phyloP scores from a whole-genome alignment of 1,140 invertebrate species.

The Pantala flavescens region DNA sequence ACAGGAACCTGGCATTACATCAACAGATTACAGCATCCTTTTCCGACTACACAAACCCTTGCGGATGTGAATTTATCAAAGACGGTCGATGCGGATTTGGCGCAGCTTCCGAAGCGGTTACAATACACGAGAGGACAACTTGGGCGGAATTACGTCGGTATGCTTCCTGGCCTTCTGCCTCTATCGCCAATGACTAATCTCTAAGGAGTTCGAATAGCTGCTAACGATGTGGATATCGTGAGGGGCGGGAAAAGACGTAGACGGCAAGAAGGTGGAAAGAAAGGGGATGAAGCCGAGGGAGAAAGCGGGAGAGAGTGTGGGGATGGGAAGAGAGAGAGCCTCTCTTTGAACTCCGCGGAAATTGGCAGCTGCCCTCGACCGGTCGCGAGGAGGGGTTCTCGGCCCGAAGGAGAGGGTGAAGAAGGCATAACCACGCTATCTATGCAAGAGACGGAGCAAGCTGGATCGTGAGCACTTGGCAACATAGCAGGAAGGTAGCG shows the following conservation, averaged over 20 bases:
- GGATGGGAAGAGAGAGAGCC: background rate
- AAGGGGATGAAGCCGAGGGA: background rate
- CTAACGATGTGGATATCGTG: background rate
- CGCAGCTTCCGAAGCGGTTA: no score
- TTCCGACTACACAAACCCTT: no score
- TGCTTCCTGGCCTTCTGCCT: no score
- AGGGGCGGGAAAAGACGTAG: background rate
- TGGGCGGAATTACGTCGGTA: no score
- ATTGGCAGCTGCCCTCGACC: slow-evolving; percentile 1
- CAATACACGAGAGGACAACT: no score
- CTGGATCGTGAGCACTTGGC: background rate
- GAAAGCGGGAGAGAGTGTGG: background rate
- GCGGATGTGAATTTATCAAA: no score
- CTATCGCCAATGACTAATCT: no score
- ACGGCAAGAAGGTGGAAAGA: background rate
- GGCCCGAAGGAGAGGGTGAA: background rate
- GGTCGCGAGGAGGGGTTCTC: background rate
- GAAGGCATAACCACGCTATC: background rate
- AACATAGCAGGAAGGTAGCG: background rate
- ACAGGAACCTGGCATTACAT: no score
- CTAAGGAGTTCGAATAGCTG: no score
- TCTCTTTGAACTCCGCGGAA: background rate
- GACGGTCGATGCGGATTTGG: no score
- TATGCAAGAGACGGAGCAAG: background rate
- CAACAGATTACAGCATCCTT: no score